Evolutionary conservation across 2,113 vertebrate species (phyloP).

Genomic region (Miniopterus natalensis): DNA sequence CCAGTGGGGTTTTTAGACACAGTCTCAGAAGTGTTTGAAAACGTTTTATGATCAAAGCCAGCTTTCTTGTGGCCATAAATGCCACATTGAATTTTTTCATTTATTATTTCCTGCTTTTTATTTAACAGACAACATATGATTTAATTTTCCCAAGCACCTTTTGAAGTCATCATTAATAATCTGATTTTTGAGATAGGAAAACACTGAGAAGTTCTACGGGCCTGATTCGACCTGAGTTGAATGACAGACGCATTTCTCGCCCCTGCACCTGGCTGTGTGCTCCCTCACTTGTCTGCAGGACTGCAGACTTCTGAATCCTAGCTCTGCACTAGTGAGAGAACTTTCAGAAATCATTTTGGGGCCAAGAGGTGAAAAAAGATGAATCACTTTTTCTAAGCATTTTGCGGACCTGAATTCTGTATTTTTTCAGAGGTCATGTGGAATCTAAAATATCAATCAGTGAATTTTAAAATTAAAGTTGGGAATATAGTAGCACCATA

Average conservation of each 20-base stretch:
- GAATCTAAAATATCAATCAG: not conserved
- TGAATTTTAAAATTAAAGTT: conserved; percentile 11
- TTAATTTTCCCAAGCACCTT: not conserved
- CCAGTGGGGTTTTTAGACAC: not conserved
- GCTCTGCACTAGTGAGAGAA: not conserved
- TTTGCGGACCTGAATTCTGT: not conserved
- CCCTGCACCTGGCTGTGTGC: too few relatives aligned
- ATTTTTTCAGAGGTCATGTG: not conserved
- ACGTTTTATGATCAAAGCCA: not conserved
- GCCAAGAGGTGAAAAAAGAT: not conserved
- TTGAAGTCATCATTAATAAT: not conserved
- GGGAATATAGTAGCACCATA: not conserved
- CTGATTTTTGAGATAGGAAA: not conserved
- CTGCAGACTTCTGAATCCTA: not conserved
- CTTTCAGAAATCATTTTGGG: not conserved
- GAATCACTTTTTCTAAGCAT: not conserved
- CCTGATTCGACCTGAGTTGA: not conserved
- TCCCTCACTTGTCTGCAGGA: not conserved
- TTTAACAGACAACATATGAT: not conserved
- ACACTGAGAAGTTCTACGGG: not conserved
- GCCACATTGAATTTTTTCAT: not conserved
- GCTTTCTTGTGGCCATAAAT: conserved; percentile 29
- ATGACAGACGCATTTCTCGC: not conserved
- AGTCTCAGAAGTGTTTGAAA: conserved; percentile 36
- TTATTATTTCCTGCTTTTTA: conserved; percentile 25